Conservation (phyloP, 2,113 vertebrate genomes). For the Phalacrocorax aristotelis region DNA sequence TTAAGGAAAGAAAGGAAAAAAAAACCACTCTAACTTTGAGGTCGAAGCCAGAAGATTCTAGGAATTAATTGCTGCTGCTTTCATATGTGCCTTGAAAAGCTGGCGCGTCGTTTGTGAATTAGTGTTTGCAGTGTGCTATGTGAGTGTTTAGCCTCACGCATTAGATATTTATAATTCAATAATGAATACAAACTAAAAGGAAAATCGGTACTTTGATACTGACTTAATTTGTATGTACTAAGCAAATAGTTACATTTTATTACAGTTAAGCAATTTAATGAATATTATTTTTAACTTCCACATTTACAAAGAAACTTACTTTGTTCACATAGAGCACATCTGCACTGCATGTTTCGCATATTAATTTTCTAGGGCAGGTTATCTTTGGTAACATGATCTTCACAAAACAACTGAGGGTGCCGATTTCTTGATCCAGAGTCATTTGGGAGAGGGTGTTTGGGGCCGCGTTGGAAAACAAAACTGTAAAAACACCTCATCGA, state of each 20-base stretch:
- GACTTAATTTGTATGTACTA: not conserved
- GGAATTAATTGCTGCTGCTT: not conserved
- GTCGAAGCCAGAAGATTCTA: not conserved
- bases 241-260: not conserved
- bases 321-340: not conserved
- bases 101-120: not conserved
- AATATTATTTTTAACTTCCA: not conserved
- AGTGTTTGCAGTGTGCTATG: not conserved
- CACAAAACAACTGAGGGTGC: not conserved
- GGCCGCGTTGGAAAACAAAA: not conserved
- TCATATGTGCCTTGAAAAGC: not conserved
- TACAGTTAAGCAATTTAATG: not conserved
- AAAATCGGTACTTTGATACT: not conserved
- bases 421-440: conserved; percentile 6
- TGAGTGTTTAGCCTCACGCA: not conserved
- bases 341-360: not conserved
- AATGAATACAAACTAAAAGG: not conserved
- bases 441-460: conserved; percentile 5
- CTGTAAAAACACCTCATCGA: not conserved
- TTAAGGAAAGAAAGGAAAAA: not conserved
- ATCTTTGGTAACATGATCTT: conserved; percentile 46
- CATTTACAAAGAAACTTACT: not conserved
- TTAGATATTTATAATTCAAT: not conserved
- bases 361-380: conserved; percentile 59
- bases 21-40: not conserved